Percentiles rank a stretch among this genome's conserved stretches.
Conservation (phyloP, 1,140 invertebrate species). For the Armadillidium nasatum region DNA sequence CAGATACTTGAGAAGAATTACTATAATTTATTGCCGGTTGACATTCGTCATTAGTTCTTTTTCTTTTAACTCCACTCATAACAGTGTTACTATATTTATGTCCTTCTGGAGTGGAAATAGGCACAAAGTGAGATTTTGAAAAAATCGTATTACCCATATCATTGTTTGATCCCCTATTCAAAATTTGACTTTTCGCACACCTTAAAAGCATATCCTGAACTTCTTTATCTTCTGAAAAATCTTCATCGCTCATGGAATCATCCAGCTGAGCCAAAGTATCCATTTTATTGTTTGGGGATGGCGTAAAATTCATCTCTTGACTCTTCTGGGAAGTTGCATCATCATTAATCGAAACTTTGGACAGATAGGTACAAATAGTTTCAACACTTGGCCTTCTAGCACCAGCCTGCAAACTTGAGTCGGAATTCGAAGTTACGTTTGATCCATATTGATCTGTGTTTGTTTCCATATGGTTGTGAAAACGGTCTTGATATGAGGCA, state of each 20-base stretch:
- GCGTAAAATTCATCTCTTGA: neutral
- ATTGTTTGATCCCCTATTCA: neutral
- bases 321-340: neutral
- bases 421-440: constrained; percentile 32
- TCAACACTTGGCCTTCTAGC: constrained; percentile 71
- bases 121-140: constrained; percentile 27
- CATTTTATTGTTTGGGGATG: neutral
- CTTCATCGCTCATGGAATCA: neutral
- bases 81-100: constrained; percentile 14
- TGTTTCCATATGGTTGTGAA: constrained; percentile 21
- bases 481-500: neutral
- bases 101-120: constrained; percentile 28
- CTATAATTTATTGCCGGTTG: neutral
- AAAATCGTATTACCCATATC: neutral
- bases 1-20: neutral
- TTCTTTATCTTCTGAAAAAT: constrained; percentile 2
- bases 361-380: constrained; percentile 80
- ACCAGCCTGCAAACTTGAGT: constrained; percentile 33
- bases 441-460: constrained; percentile 25
- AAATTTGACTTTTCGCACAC: too few relatives aligned
- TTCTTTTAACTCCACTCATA: constrained; percentile 32
- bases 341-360: neutral
- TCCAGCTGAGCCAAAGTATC: neutral
- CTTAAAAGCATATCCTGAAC: neutral
- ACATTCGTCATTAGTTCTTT: constrained; percentile 21